phyloP scores from a whole-genome alignment of 1,140 invertebrate genomes.

The Dolichoris vasculosae region DNA sequence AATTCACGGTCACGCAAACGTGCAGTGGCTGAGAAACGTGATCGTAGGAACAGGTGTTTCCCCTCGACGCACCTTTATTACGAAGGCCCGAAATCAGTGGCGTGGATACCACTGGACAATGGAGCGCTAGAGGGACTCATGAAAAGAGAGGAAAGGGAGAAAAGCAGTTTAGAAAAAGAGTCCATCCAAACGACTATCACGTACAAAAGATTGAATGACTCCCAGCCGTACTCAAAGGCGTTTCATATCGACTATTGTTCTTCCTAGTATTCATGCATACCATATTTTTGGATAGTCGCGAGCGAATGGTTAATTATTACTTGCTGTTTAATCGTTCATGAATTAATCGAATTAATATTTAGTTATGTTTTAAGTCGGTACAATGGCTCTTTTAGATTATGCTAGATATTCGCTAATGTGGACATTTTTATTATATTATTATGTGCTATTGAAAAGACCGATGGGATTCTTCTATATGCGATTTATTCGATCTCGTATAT shows the following conservation, averaged over 20 bases:
- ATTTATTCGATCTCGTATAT: no score
- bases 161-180: no score
- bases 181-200: no score
- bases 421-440: neutral
- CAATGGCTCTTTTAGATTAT: neutral
- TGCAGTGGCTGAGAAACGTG: slow-evolving; percentile 10
- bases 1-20: slow-evolving; percentile 47
- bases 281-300: neutral
- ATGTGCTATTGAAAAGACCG: neutral
- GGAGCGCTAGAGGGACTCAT: no score
- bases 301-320: neutral
- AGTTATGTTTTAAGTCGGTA: no score
- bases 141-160: no score
- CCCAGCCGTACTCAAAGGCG: neutral
- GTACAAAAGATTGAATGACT: neutral
- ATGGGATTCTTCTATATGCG: neutral
- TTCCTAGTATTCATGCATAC: neutral
- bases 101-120: neutral
- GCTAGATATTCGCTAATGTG: neutral
- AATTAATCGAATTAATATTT: neutral
- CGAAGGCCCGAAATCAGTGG: neutral
- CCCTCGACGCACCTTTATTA: neutral
- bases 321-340: neutral
- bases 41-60: slow-evolving; percentile 44
- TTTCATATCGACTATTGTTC: neutral